Evolutionary conservation across 2,888 invertebrate species (phyloP).

Genomic region (Sicus ferrugineus): DNA sequence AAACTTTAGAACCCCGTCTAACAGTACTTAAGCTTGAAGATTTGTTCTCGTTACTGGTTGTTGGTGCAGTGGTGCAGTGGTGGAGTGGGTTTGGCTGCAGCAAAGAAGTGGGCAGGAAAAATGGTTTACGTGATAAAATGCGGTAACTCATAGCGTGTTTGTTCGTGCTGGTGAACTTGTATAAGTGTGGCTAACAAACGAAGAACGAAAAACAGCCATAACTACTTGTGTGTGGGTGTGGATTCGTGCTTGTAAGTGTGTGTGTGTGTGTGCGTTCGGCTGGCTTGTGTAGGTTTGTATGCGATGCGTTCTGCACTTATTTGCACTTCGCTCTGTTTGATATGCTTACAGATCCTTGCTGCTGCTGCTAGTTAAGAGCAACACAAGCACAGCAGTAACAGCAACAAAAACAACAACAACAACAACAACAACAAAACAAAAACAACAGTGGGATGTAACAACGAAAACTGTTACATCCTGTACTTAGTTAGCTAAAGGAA

Average conservation of each 20-base stretch:
- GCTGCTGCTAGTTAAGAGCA: conserved; percentile 36
- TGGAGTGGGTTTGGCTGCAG: conserved; percentile 41
- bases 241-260: conserved; percentile 10
- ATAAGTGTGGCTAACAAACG: no score
- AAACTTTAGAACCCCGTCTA: conserved; percentile 33
- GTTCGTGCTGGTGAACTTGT: conserved; percentile 16
- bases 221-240: conserved; percentile 29
- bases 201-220: no score
- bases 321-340: conserved; percentile 43
- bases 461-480: background rate
- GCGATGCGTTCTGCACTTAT: conserved; percentile 49
- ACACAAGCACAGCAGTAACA: conserved; percentile 13
- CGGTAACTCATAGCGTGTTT: conserved; percentile 52
- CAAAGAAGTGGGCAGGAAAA: conserved; percentile 60
- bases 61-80: no score
- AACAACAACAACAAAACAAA: conserved; percentile 6
- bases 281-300: conserved; percentile 24
- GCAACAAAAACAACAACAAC: conserved; percentile 11
- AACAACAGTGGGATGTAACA: conserved; percentile 7
- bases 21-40: conserved; percentile 51
- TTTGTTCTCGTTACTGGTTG: conserved; percentile 15
- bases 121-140: conserved; percentile 62
- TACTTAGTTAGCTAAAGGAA: no score
- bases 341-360: conserved; percentile 42
- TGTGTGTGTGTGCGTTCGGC: conserved; percentile 28